Evolutionary conservation across 2,888 invertebrate species (phyloP), one percentile per base, ranked within the genome.

Genomic region (Yponomeuta sedellus): DNA sequence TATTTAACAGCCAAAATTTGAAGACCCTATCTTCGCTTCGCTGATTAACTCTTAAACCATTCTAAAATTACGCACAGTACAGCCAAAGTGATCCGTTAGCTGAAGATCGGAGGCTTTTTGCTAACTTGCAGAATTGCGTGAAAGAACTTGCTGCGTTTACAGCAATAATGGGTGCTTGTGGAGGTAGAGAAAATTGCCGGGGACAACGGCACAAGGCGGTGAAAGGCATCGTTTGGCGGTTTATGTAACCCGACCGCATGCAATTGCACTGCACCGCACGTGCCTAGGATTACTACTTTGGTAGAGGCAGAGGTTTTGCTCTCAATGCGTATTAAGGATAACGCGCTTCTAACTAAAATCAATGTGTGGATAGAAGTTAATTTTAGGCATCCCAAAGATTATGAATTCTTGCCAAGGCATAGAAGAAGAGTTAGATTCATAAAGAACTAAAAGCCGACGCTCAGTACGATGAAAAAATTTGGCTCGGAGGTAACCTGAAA

Each of bases 201-300:
- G 73, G 65, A 65, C 58, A 64, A 52, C 19, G 44, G 44, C 61
- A 40, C 40, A 20, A 76, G 77, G 70, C 75, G 79, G 85, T 80
- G 85, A 87, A 86, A 85, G 84, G 83, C 77, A 74, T 72, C 70
- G 73, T 73, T 73, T 73, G 75, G 71, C 75, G 73, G 77, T 78
- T 86, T 84, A 85, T 82, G 79, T 83, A 86, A 85, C 77, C 72
- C 72, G 22, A 28, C 73, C 72, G 73, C 71, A 74, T 67, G 72
- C 75, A 80, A 77, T 79, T 77, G 79, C 75, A 73, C 11, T n/a
- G 44, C 58, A 40, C 39, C 58, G 65, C 65, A 59, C 65, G 65
- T 65, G 65, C 65, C 64, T 70, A 68, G 68, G 64, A 68, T 76
- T 73, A 70, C 72, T 16, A 52, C 44, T 52, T 52, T 52, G 12